phyloP scores from a whole-genome alignment of 2,113 vertebrate species.

The Pitta sordida region DNA sequence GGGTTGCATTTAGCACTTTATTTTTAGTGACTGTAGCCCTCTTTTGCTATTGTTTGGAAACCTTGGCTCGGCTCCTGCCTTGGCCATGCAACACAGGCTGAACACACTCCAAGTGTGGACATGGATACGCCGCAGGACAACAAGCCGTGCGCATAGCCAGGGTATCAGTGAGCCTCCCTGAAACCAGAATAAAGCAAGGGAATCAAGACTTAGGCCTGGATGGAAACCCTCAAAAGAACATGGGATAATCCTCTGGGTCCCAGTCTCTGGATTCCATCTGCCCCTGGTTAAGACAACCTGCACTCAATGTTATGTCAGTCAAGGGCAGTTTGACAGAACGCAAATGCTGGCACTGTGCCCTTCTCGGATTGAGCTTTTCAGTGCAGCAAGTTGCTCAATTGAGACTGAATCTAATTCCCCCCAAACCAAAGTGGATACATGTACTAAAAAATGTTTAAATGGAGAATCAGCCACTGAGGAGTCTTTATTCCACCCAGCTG shows the following conservation, averaged over 20 bases:
- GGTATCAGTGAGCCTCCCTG: background rate
- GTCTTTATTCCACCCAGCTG: background rate
- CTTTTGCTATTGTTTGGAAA: constrained; percentile 53
- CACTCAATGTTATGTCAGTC: background rate
- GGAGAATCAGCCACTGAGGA: background rate
- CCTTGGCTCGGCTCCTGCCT: constrained; percentile 31
- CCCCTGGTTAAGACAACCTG: background rate
- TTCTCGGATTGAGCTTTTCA: background rate
- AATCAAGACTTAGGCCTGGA: background rate
- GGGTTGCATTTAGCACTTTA: constrained; percentile 43
- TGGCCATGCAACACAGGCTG: constrained; percentile 21
- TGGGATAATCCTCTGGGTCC: background rate
- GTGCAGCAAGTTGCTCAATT: background rate
- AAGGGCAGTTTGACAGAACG: background rate
- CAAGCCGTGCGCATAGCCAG: background rate
- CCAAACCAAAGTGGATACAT: background rate
- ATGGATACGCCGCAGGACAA: background rate
- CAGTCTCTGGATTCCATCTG: background rate
- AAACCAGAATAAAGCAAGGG: constrained; percentile 25
- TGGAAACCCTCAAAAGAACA: background rate
- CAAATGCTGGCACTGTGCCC: background rate
- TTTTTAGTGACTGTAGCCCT: constrained; percentile 51
- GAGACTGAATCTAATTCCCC: background rate
- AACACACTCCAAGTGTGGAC: constrained; percentile 36
- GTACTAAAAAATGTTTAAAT: background rate